Base-by-base conservation (phyloP, 1,140 invertebrate species). In the Habropoda laboriosa region DNA sequence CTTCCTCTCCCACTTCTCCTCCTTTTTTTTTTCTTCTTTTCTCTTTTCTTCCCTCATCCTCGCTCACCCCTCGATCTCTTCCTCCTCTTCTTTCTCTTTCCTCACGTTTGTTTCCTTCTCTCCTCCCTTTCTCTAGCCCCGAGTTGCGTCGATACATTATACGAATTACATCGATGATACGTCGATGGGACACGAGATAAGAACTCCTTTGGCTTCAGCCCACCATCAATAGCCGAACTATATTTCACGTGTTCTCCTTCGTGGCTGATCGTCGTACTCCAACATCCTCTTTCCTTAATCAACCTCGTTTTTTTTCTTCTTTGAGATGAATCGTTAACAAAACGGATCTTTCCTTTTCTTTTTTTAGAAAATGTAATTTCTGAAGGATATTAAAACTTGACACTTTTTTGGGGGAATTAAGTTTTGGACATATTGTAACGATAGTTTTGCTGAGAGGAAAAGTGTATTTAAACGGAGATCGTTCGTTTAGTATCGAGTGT, bases 101-200 rank as follows among this genome's bases (percentile, higher is more conserved):
- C 47, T 16, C 42, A 6, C 55, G 16, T 63, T 10, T 49, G 57
- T 30, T 13, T 42, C 21, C 38, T n/a, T 32, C 51, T 27, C 38
- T 38, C 53, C 57, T 30, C 60, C 40, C n/a, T 53, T 24, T n/a
- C 42, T 42, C 8, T 42, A 51, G 30, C 60, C 70, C 35, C 35
- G 61, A 83, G 53, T 77, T 81, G 85, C 84, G 80, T 75, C 78
- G 81, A 86, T 86, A 87, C 85, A 86, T 87, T 87, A 87, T 87
- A 86, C 84, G 85, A 87, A 87, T 87, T 87, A 87, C 85, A 87
- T 87, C 55, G 85, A 87, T 83, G 85, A 87, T 87, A 87, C 78
- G 81, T 83, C 85, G 85, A 87, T 87, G 84, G 74, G 85, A 86
- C 84, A 81, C 73, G 81, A 87, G 85, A 87, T 87, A 87, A 80